Evolutionary conservation across 2,113 vertebrate genomes (phyloP).

Genomic region (Puffinus mauretanicus): DNA sequence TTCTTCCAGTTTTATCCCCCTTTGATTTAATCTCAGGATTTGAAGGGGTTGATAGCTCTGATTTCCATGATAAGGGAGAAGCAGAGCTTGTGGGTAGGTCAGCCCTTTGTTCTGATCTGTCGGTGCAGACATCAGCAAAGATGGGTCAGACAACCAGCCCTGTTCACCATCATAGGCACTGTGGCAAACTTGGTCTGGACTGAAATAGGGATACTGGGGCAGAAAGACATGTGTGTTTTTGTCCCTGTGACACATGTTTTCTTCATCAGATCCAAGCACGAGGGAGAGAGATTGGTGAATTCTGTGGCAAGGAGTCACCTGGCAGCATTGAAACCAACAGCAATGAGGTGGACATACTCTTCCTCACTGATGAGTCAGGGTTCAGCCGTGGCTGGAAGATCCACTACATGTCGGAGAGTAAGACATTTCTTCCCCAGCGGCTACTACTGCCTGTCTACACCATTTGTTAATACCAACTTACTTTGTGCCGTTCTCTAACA

Average conservation of each 20-base stretch:
- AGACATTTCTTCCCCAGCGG: not conserved
- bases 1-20: not conserved
- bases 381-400: conserved; percentile 80
- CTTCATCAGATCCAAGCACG: conserved; percentile 65
- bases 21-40: not conserved
- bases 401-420: conserved; percentile 74
- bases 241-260: not conserved
- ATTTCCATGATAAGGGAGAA: not conserved
- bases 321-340: conserved; percentile 70
- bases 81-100: not conserved
- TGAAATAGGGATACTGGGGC: not conserved
- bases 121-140: not conserved
- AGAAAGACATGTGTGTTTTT: not conserved
- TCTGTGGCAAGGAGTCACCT: conserved; percentile 73
- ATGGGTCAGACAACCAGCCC: not conserved
- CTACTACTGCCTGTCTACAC: not conserved
- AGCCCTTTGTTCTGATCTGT: not conserved
- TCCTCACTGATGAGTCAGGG: conserved; percentile 78
- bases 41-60: not conserved
- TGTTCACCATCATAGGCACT: not conserved
- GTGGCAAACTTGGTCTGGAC: not conserved
- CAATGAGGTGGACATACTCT: conserved; percentile 75
- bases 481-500: conserved; percentile 6
- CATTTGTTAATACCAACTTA: not conserved
- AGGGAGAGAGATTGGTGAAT: conserved; percentile 60